Percentiles rank a stretch among this genome's conserved stretches.
These are phyloP conservation scores for Antigone vipio DNA, from an alignment of 2,113 vertebrate species.

Conservation along the genomic window DNA sequence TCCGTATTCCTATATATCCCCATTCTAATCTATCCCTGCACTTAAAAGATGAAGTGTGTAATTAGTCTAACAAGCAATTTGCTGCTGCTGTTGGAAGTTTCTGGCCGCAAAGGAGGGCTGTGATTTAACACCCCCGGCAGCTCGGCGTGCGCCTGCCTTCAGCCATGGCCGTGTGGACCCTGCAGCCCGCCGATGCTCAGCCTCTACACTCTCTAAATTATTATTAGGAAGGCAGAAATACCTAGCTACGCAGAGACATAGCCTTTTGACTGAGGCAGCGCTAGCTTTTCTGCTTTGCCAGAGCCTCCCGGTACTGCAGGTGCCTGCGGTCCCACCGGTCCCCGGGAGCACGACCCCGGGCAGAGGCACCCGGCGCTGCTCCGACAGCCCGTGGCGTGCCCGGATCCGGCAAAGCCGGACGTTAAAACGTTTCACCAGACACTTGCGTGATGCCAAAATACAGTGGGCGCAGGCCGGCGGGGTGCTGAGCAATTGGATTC, in stretches of 20 bases:
- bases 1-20: not conserved
- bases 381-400: not conserved
- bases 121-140: not conserved
- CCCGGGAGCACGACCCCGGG: not conserved
- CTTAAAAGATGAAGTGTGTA: not conserved
- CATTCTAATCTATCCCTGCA: not conserved
- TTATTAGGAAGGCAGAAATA: no score
- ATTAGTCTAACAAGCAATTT: not conserved
- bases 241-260: accelerated
- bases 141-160: not conserved
- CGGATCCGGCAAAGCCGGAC: not conserved
- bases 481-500: not conserved
- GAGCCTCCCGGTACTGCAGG: not conserved
- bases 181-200: not conserved
- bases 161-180: no score
- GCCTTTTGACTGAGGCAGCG: accelerated
- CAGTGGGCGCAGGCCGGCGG: not conserved
- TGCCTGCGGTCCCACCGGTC: not conserved
- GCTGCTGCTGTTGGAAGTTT: not conserved
- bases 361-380: not conserved
- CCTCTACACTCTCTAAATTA: accelerated
- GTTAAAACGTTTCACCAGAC: not conserved
- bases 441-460: accelerated
- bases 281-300: not conserved
- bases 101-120: not conserved